Evolutionary conservation across 2,113 vertebrate genomes (phyloP).

Genomic region (Ammodramus savannarum): DNA sequence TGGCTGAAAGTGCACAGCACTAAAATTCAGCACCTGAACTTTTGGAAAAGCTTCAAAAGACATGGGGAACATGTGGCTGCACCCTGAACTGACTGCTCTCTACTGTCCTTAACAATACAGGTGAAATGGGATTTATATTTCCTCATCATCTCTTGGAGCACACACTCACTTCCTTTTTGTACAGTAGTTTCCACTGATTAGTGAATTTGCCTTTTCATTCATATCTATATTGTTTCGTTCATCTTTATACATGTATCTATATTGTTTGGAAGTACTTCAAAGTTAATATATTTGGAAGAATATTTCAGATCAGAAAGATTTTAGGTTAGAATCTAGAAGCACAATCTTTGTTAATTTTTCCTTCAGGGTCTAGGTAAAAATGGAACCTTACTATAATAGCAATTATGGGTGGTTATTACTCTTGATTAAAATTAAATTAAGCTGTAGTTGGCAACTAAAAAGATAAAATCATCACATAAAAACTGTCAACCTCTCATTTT

Average conservation of each 20-base stretch:
- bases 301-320: background rate
- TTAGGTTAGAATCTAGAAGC: background rate
- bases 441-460: constrained; percentile 66
- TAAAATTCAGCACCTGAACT: background rate
- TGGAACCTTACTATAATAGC: background rate
- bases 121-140: background rate
- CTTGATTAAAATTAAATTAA: constrained; percentile 75
- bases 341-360: background rate
- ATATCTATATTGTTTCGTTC: background rate
- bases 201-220: background rate
- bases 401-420: constrained; percentile 65
- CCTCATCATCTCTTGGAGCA: background rate
- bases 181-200: background rate
- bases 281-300: background rate
- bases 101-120: background rate
- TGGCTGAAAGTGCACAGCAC: background rate
- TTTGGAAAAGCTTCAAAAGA: background rate
- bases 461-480: constrained; percentile 70
- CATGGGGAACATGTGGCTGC: accelerated
- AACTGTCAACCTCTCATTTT: constrained; percentile 65
- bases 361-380: constrained; percentile 3
- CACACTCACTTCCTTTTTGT: background rate
- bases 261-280: background rate
- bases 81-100: background rate
- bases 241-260: background rate